Percentiles rank a stretch among this genome's conserved stretches.
Evolutionary conservation across 1,140 invertebrate genomes (phyloP).

Genomic region (Diprion similis): DNA sequence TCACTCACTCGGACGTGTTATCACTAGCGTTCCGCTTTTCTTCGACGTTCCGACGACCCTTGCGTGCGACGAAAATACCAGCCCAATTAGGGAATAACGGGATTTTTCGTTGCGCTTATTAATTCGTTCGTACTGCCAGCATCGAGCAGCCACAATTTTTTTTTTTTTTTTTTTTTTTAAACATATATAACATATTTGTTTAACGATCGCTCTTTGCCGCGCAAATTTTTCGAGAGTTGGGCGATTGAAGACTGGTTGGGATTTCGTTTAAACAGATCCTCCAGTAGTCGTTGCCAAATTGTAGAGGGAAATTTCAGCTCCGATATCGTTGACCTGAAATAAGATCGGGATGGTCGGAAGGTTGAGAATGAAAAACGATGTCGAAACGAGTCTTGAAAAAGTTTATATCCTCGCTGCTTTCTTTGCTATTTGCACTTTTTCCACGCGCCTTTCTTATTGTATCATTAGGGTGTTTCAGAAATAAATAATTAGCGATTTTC

Average conservation of each 20-base stretch:
- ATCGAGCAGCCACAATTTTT: too few relatives aligned
- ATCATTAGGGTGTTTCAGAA: too few relatives aligned
- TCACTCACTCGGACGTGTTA: too few relatives aligned
- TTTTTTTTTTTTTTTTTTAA: too few relatives aligned
- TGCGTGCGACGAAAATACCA: background rate
- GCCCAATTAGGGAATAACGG: background rate
- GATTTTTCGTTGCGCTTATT: background rate
- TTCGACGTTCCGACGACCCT: background rate
- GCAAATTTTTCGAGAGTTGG: background rate
- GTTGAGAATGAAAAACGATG: too few relatives aligned
- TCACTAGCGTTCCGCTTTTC: too few relatives aligned
- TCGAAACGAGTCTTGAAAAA: too few relatives aligned
- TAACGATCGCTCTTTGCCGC: background rate
- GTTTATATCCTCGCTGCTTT: too few relatives aligned
- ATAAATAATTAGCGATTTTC: too few relatives aligned
- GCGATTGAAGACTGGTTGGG: background rate
- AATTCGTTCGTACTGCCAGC: background rate
- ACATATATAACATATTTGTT: background rate
- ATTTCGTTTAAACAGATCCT: background rate
- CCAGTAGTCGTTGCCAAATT: too few relatives aligned
- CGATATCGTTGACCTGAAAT: conserved; percentile 3
- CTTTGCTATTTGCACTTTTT: too few relatives aligned
- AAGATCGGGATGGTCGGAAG: background rate
- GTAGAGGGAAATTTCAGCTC: background rate
- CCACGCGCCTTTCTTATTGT: too few relatives aligned